A percentile compares a stretch with the other conserved stretches of the same genome.
Conservation (phyloP, 2,797 vertebrate genomes). For the Manis javanica region DNA sequence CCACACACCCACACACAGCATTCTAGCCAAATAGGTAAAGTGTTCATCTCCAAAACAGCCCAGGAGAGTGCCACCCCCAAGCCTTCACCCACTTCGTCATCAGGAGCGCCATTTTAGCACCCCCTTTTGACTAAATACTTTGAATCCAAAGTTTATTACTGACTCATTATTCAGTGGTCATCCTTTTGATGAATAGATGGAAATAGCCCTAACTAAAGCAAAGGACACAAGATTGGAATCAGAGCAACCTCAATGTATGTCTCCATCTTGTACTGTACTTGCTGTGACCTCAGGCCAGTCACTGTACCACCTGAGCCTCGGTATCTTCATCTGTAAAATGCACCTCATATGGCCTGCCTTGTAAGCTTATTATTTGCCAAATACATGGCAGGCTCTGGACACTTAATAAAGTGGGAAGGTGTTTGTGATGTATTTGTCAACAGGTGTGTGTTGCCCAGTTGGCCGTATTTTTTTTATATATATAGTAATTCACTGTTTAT, state of each 20-base stretch:
- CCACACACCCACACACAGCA: background rate
- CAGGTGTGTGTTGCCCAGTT: too few relatives aligned
- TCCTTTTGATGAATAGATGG: background rate
- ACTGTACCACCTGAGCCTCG: background rate
- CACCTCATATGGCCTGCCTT: background rate
- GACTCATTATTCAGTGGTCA: background rate
- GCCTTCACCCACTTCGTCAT: background rate
- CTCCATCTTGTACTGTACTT: background rate
- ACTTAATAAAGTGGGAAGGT: accelerated
- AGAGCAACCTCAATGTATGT: background rate
- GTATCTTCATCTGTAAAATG: too few relatives aligned
- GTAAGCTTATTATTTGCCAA: background rate
- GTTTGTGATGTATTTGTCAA: background rate
- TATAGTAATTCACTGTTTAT: too few relatives aligned
- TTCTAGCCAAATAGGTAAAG: background rate
- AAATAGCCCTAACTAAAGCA: background rate
- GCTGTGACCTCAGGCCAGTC: background rate
- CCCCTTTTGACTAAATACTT: background rate
- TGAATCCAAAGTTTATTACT: background rate
- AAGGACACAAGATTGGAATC: background rate
- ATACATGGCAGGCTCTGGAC: background rate
- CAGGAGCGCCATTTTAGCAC: too few relatives aligned
- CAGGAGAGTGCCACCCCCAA: background rate
- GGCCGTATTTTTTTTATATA: background rate
- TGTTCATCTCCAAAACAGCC: background rate